Evolutionary conservation across 2,113 vertebrate genomes (phyloP), one percentile per base, ranked within the genome.

Genomic region (Perca schrenkii): DNA sequence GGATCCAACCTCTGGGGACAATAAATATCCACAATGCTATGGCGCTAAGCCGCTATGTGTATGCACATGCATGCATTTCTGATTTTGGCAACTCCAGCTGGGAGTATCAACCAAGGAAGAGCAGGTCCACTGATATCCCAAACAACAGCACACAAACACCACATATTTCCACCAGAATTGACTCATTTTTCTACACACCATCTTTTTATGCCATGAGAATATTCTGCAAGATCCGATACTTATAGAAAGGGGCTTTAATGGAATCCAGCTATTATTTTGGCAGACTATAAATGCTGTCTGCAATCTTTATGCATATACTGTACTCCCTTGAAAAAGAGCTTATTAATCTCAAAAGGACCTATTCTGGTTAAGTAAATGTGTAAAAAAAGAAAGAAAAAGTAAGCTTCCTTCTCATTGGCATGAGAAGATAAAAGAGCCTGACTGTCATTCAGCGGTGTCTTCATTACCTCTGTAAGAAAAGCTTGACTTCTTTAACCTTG

Each of bases 401-500:
- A 25, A 25, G 25, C 25, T 62, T 69, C 16, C 46, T 6, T 21
- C n/a, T 0, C 0, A 5, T 36, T 34, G 54, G 54, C 28, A 72
- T 22, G 16, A 36, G 49, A 78, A 31, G 64, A 74, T 36, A 63
- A 54, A 21, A 15, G 6, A 50, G 40, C 10, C 3, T 31, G 50
- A 15, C 15, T 63, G 36, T 61, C 64, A 62, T 58, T 47, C 52
- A 66, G 46, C 52, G 43, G n/a, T 43, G 52, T 79, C 68, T 79
- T 47, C 4, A 71, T 74, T 71, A 74, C 50, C 52, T 28, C 8
- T 72, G 5, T 36, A 19, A 31, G 3, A 54, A 36, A 74, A 58
- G 4, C 52, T 70, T 47, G 56, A 21, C 70, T 58, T 49, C 34
- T 58, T 43, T 87, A 57, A 80, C 79, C 68, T 85, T 88, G 71